A percentile compares a stretch with the other conserved stretches of the same genome.
These are phyloP conservation scores for Thecophora atra DNA, from an alignment of 2,888 invertebrate species.

Conservation along the genomic window DNA sequence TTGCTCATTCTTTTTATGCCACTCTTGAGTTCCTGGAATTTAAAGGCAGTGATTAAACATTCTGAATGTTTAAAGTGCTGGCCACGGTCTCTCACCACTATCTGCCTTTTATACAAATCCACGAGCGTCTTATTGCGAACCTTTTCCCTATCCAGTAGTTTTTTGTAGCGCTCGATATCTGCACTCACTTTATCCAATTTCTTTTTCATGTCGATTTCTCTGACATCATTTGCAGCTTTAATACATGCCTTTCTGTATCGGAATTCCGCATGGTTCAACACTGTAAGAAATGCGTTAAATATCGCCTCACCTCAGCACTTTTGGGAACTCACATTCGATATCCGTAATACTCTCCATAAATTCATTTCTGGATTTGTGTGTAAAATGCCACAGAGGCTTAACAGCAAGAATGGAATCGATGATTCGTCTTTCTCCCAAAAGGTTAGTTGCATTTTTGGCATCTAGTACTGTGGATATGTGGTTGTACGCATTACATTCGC, in stretches of 20 bases:
- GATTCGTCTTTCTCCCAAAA: neutral
- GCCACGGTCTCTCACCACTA: neutral
- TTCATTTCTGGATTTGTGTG: neutral
- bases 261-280: neutral
- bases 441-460: neutral
- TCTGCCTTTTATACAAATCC: neutral
- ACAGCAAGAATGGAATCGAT: neutral
- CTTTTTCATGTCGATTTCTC: neutral
- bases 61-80: neutral
- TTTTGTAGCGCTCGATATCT: constrained; percentile 2
- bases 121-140: neutral
- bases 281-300: neutral
- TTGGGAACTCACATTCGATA: neutral
- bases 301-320: neutral
- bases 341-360: no score
- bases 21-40: neutral
- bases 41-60: neutral
- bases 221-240: neutral
- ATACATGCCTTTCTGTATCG: neutral
- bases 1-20: neutral
- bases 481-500: neutral
- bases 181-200: neutral
- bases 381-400: neutral
- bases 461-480: neutral
- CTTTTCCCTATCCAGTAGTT: neutral